Percentiles rank a stretch among this genome's conserved stretches.
phyloP scores from a whole-genome alignment of 2,888 invertebrate genomes.

The Mythimna albipuncta region DNA sequence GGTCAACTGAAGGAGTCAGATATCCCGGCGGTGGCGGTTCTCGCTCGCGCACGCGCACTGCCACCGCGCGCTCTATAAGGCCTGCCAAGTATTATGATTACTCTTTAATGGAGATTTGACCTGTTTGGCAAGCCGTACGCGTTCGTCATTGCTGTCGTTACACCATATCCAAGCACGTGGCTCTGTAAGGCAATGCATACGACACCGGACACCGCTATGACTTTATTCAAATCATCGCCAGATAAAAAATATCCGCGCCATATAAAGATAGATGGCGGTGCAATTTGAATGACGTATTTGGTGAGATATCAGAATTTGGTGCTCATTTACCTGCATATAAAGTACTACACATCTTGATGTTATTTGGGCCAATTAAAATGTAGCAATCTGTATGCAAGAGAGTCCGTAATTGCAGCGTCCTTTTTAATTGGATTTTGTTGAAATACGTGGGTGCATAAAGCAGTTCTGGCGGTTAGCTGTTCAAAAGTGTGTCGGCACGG shows the following conservation, averaged over 20 bases:
- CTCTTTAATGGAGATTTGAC: constrained; percentile 76
- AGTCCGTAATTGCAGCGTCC: constrained; percentile 33
- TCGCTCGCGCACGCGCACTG: constrained; percentile 70
- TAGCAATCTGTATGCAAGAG: constrained; percentile 41
- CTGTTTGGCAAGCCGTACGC: constrained; percentile 74
- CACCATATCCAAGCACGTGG: constrained; percentile 78
- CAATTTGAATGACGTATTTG: constrained; percentile 82
- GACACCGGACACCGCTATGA: constrained; percentile 82
- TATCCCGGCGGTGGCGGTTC: constrained; percentile 74
- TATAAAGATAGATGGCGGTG: constrained; percentile 71
- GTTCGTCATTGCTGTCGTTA: constrained; percentile 80
- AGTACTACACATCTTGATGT: constrained; percentile 45
- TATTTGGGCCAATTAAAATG: constrained; percentile 62
- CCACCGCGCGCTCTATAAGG: constrained; percentile 75
- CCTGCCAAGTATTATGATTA: constrained; percentile 76
- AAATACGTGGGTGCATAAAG: constrained; percentile 31
- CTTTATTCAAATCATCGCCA: constrained; percentile 80
- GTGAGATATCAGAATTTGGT: constrained; percentile 74
- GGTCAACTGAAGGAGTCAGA: constrained; percentile 82
- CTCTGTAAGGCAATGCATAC: constrained; percentile 77
- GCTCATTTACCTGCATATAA: constrained; percentile 69
- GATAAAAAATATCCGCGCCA: constrained; percentile 76
- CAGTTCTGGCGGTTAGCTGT: constrained; percentile 33
- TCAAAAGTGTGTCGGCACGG: constrained; percentile 48
- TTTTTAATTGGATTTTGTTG: constrained; percentile 51